Evolutionary conservation across 2,888 invertebrate species (phyloP).

Genomic region (Synergus itoensis): DNA sequence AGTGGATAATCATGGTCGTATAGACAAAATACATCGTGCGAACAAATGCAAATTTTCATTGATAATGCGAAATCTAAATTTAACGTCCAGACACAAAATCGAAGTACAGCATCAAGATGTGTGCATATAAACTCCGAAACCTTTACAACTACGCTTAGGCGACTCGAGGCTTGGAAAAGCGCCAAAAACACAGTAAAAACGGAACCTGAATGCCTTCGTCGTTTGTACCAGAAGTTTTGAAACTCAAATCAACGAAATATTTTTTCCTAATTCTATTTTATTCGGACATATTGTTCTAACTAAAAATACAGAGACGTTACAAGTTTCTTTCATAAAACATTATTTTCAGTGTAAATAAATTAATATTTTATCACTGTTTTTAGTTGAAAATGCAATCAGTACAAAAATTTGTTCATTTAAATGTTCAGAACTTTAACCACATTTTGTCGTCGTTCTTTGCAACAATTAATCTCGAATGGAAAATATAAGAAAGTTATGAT

Average conservation of each 20-base stretch:
- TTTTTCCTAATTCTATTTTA: no score
- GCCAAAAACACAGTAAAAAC: conserved; percentile 12
- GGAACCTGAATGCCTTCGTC: conserved; percentile 13
- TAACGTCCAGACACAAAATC: background rate
- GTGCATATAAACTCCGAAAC: background rate
- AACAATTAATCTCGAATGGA: background rate
- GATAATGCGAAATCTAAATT: background rate
- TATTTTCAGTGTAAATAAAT: no score
- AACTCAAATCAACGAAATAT: no score
- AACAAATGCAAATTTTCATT: background rate
- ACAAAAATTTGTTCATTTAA: no score
- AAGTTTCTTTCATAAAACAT: no score
- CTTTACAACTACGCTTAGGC: background rate
- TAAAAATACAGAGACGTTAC: no score
- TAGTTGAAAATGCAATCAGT: no score
- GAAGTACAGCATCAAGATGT: background rate
- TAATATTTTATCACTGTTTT: no score
- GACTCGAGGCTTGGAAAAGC: background rate
- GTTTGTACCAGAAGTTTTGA: background rate
- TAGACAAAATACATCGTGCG: background rate
- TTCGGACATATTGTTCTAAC: no score
- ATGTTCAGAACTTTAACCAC: no score
- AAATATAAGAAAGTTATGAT: background rate
- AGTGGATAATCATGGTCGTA: background rate
- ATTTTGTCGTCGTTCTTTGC: background rate